These are phyloP conservation scores for Naja naja DNA, from an alignment of 2,113 vertebrate genomes.

Conservation along the genomic window DNA sequence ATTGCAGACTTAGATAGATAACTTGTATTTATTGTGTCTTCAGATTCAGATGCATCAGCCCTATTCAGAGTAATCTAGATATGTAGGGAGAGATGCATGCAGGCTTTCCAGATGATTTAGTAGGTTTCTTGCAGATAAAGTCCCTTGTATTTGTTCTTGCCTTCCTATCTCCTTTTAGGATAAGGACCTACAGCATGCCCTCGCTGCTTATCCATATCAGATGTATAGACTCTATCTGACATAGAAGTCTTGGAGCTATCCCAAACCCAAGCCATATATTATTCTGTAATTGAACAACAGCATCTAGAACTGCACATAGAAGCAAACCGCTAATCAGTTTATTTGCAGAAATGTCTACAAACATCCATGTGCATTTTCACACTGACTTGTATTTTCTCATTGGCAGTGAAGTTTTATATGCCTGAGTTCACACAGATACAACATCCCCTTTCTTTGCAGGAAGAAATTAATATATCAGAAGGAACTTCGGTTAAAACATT, in stretches of 20 bases:
- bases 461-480: background rate
- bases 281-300: background rate
- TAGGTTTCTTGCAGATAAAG: background rate
- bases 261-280: background rate
- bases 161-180: background rate
- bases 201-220: background rate
- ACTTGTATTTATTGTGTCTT: background rate
- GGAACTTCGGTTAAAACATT: background rate
- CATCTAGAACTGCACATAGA: background rate
- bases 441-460: background rate
- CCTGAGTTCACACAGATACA: background rate
- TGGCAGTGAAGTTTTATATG: background rate
- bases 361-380: background rate
- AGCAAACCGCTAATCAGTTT: background rate
- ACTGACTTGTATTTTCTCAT: background rate
- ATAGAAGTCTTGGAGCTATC: background rate
- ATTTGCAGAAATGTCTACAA: background rate
- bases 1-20: background rate
- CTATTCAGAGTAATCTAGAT: background rate
- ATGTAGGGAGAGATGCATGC: background rate
- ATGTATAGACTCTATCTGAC: background rate
- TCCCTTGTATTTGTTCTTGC: background rate
- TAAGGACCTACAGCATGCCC: background rate
- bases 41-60: background rate
- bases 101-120: background rate